These are phyloP conservation scores for Antennarius striatus DNA, from an alignment of 2,113 vertebrate genomes.

Conservation along the genomic window DNA sequence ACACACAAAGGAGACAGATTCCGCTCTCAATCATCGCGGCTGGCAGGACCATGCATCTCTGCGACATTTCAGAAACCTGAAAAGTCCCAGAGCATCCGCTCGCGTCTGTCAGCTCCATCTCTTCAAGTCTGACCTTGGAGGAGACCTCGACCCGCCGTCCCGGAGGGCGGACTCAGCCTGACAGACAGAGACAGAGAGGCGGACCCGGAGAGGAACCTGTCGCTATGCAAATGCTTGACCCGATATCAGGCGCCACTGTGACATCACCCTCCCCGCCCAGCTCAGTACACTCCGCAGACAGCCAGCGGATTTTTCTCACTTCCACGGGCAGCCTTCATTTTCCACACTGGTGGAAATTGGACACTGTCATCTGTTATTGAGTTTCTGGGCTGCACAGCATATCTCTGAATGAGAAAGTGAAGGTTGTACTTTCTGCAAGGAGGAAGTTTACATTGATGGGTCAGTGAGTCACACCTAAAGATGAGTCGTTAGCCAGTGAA, in stretches of 20 bases:
- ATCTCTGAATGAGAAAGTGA: constrained; percentile 43
- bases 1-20: constrained; percentile 25
- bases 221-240: constrained; percentile 51
- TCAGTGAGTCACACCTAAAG: constrained; percentile 24
- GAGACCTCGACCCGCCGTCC: constrained; percentile 34
- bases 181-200: constrained; percentile 41
- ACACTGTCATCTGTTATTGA: constrained; percentile 72
- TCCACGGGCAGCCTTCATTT: constrained; percentile 68
- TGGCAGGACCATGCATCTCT: constrained; percentile 36
- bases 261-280: constrained; percentile 24
- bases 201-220: constrained; percentile 33
- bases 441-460: constrained; percentile 17
- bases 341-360: constrained; percentile 72
- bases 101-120: constrained; percentile 46
- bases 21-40: constrained; percentile 32
- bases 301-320: constrained; percentile 58
- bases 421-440: constrained; percentile 24
- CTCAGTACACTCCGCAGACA: constrained; percentile 46
- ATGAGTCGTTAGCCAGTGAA: constrained; percentile 11
- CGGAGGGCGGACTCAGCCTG: constrained; percentile 34
- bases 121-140: constrained; percentile 38
- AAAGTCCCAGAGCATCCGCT: constrained; percentile 1
- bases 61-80: constrained; percentile 34
- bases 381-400: constrained; percentile 42
- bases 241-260: constrained; percentile 44